Base-by-base conservation (phyloP, 2,888 invertebrate species). In the Notodonta dromedarius region DNA sequence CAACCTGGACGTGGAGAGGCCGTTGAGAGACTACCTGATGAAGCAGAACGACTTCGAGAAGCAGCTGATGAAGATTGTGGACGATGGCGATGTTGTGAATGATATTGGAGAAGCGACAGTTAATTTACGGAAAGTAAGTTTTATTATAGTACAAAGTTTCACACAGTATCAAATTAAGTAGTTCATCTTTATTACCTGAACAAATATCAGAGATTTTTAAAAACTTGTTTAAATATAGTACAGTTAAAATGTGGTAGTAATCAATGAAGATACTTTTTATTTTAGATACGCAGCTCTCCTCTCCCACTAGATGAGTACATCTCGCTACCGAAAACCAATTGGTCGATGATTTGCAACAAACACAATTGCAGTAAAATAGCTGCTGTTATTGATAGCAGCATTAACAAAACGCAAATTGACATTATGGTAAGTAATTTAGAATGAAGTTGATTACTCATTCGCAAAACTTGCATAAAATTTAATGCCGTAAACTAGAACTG, bases 91-190 rank as follows among this genome's bases (percentile, higher is more conserved):
- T 12, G 58, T 83, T 9, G 70, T 76, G 2, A 61, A 73, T 52
- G 79, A 83, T 62, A 70, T 92, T 62, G 71, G 79, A 58, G 75
- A 76, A 11, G 76, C 82, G 32, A 68, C 79, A 8, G 59, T 91
- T 12, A 87, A 90, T 80, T 80, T 94, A 57, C 73, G 82, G 55
- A 72, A 71, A 73, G 92, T 92, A 65, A 85, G 85, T 78, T 24
- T 24, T 24, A 24, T 24, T 24, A 24, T 2, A 24, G 24, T 24
- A 24, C 24, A n/a, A n/a, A n/a, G n/a, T n/a, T n/a, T n/a, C n/a
- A n/a, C n/a, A n/a, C n/a, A n/a, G n/a, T n/a, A n/a, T n/a, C n/a
- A n/a, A n/a, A n/a, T n/a, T n/a, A n/a, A n/a, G n/a, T n/a, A n/a
- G n/a, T n/a, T n/a, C n/a, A n/a, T n/a, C n/a, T n/a, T n/a, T n/a